Evolutionary conservation across 2,113 vertebrate genomes (phyloP).

Genomic region (Rhynchomys soricoides): DNA sequence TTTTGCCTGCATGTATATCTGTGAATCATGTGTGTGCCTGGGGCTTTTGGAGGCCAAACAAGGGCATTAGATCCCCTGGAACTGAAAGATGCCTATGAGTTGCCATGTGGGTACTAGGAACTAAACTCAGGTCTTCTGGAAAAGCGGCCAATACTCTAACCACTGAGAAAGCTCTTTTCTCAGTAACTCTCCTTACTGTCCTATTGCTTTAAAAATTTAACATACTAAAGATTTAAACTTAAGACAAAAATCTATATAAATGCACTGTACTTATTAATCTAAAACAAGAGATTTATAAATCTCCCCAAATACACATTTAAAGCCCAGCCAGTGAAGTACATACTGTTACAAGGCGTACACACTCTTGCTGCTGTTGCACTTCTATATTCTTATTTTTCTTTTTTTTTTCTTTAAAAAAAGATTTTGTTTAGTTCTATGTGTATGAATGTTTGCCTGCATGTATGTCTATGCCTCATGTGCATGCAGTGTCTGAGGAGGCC

Average conservation of each 20-base stretch:
- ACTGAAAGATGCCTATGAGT: neutral
- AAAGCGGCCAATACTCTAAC: neutral
- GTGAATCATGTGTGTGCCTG: neutral
- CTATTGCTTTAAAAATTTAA: neutral
- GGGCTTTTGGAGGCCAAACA: neutral
- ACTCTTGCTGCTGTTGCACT: neutral
- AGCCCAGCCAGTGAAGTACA: neutral
- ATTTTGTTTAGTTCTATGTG: neutral
- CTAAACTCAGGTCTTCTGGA: neutral
- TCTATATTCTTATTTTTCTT: neutral
- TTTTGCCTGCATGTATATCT: neutral
- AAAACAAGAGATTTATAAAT: slow-evolving; percentile 33
- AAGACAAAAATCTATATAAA: slow-evolving; percentile 1
- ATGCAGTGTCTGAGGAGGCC: neutral
- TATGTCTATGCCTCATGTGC: neutral
- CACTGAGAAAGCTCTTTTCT: neutral
- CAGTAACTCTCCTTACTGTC: neutral
- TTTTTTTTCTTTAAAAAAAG: neutral
- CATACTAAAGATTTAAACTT: neutral
- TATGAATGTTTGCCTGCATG: neutral
- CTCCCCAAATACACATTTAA: neutral
- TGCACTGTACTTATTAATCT: neutral
- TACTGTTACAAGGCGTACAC: neutral
- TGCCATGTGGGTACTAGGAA: neutral
- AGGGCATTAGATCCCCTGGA: neutral